These are phyloP conservation scores for Seriola rivoliana DNA, from an alignment of 2,113 vertebrate species.

Conservation along the genomic window DNA sequence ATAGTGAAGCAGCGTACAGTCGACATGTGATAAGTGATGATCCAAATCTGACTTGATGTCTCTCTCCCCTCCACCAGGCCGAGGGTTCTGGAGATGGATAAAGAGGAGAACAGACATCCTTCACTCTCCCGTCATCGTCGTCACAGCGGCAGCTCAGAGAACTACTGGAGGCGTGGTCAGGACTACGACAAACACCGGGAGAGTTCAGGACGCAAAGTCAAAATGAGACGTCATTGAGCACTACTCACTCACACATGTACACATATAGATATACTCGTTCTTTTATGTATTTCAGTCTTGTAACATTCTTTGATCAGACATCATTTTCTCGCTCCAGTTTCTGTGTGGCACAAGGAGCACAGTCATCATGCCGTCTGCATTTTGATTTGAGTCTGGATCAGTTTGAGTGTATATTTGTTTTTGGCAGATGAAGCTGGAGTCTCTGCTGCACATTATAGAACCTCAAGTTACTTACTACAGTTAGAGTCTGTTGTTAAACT, in stretches of 20 bases:
- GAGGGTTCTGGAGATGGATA: slow-evolving; percentile 98
- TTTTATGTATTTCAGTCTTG: slow-evolving; percentile 51
- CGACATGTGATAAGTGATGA: neutral
- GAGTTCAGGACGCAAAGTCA: slow-evolving; percentile 92
- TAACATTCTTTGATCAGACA: slow-evolving; percentile 38
- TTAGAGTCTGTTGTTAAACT: slow-evolving; percentile 42
- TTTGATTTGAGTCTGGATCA: slow-evolving; percentile 52
- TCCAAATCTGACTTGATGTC: neutral
- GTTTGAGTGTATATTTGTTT: slow-evolving; percentile 62
- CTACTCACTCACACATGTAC: neutral
- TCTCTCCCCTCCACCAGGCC: slow-evolving; percentile 83
- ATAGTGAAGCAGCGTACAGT: neutral
- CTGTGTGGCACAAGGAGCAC: slow-evolving; percentile 37
- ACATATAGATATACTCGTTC: slow-evolving; percentile 23
- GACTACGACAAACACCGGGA: slow-evolving; percentile 82
- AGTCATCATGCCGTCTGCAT: slow-evolving; percentile 29
- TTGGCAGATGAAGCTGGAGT: slow-evolving; percentile 43
- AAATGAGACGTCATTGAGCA: slow-evolving; percentile 96
- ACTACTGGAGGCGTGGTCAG: slow-evolving; percentile 88
- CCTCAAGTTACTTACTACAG: slow-evolving; percentile 38
- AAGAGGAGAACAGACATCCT: slow-evolving; percentile 95
- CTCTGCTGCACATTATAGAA: slow-evolving; percentile 42
- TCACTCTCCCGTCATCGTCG: slow-evolving; percentile 88
- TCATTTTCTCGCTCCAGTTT: slow-evolving; percentile 36
- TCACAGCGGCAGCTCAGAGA: slow-evolving; percentile 91